Base-by-base conservation (phyloP, 2,113 vertebrate genomes). In the Uria aalge region DNA sequence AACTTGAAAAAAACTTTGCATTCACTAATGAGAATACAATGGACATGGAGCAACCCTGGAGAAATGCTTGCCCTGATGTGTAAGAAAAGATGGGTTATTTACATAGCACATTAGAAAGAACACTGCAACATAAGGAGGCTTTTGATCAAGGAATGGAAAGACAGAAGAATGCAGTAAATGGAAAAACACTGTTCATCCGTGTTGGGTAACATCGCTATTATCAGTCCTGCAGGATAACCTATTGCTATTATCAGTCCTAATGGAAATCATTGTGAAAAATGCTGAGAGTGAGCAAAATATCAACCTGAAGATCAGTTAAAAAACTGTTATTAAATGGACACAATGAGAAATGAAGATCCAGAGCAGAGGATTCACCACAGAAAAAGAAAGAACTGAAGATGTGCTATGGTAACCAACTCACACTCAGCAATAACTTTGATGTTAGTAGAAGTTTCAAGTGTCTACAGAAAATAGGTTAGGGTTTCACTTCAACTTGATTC, bases 111-210 rank as follows among this genome's bases (percentile, higher is more conserved):
- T 50, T 50, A 41, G 15, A 40, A 85, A 86, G 27, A 76, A 26
- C 17, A 15, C 5, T 52, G 5, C 3, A 79, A 77, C 76, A 3
- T 38, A 56, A 30, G 36, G 12, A 76, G 16, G 7, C 0, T 57
- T 93, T 93, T 23, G 17, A 53, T 92, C 47, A 66, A 64, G 15
- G 3, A 89, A 62, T 23, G 7, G 26, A 81, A 95, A 85, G 5
- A 17, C 5, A 60, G 52, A 76, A 10, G 21, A 77, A 62, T 29
- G 2, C 4, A 47, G 19, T 66, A 77, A 68, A 22, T 59, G 29
- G 10, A 57, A 60, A 85, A 85, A 5, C 1, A 27, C 4, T 45
- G 4, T 23, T 82, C 8, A 34, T 41, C 30, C 0, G 0, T 43
- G 5, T 47, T 27, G 14, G 24, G 24, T 67, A 82, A 62, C 1